A percentile compares a stretch with the other conserved stretches of the same genome.
These are phyloP conservation scores for Spicauda simplicius DNA, from an alignment of 2,888 invertebrate species.

Conservation along the genomic window DNA sequence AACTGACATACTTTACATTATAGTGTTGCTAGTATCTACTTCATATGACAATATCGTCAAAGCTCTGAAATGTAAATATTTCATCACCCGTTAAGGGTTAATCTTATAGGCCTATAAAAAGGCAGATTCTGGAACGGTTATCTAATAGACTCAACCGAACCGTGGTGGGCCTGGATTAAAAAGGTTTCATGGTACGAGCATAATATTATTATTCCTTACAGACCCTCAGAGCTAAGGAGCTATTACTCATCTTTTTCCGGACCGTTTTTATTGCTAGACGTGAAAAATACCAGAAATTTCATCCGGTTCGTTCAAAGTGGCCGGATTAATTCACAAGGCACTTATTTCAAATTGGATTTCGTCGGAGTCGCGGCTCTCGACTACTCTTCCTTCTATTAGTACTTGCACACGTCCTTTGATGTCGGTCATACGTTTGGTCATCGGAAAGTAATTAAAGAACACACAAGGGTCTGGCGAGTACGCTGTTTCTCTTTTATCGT, in stretches of 20 bases:
- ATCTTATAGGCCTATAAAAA: no score
- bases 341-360: slow-evolving; percentile 85
- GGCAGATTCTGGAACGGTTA: not conserved
- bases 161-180: slow-evolving; percentile 49
- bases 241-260: slow-evolving; percentile 82
- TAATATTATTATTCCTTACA: slow-evolving; percentile 80
- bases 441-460: slow-evolving; percentile 17
- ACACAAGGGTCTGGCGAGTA: no score
- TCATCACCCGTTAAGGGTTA: not conserved
- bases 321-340: slow-evolving; percentile 83
- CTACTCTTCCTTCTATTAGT: slow-evolving; percentile 74
- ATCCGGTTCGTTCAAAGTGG: slow-evolving; percentile 79
- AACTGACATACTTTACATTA: no score
- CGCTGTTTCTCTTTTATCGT: no score
- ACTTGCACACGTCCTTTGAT: slow-evolving; percentile 45
- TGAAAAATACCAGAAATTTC: slow-evolving; percentile 85
- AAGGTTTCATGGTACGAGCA: slow-evolving; percentile 68
- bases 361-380: slow-evolving; percentile 63
- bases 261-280: slow-evolving; percentile 82
- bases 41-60: no score
- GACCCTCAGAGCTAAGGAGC: slow-evolving; percentile 72
- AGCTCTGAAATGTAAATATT: not conserved
- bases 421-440: slow-evolving; percentile 28
- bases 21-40: no score
- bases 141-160: slow-evolving; percentile 4